phyloP scores from a whole-genome alignment of 2,113 vertebrate genomes.

The Suncus etruscus region DNA sequence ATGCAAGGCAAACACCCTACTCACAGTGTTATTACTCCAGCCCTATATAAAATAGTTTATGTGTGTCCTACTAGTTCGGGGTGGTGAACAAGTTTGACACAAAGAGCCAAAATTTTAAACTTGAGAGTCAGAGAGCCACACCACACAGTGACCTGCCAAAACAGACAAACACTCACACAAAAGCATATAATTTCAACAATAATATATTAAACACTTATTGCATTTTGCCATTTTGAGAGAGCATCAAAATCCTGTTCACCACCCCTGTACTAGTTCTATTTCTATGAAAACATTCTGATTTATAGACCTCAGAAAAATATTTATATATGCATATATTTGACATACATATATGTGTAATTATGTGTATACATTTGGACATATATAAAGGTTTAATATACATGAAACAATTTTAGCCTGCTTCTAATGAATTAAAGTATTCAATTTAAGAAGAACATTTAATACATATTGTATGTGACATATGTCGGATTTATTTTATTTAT shows the following conservation, averaged over 20 bases:
- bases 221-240: too few species aligned
- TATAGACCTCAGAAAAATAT: not conserved
- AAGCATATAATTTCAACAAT: too few species aligned
- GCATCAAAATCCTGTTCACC: too few species aligned
- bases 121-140: too few species aligned
- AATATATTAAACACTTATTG: too few species aligned
- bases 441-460: conserved; percentile 26
- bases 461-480: not conserved
- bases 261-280: not conserved
- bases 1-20: too few species aligned
- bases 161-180: too few species aligned
- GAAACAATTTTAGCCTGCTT: not conserved
- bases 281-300: conserved; percentile 12
- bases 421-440: not conserved
- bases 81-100: too few species aligned
- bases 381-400: not conserved
- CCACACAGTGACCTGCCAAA: too few species aligned
- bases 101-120: too few species aligned
- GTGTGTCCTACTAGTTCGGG: not conserved
- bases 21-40: too few species aligned
- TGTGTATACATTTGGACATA: not conserved
- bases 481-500: not conserved
- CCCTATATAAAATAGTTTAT: not conserved
- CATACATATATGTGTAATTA: not conserved
- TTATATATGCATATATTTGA: not conserved